A percentile compares a stretch with the other conserved stretches of the same genome.
Conservation (phyloP, 2,888 invertebrate species). For the Antitype chi region DNA sequence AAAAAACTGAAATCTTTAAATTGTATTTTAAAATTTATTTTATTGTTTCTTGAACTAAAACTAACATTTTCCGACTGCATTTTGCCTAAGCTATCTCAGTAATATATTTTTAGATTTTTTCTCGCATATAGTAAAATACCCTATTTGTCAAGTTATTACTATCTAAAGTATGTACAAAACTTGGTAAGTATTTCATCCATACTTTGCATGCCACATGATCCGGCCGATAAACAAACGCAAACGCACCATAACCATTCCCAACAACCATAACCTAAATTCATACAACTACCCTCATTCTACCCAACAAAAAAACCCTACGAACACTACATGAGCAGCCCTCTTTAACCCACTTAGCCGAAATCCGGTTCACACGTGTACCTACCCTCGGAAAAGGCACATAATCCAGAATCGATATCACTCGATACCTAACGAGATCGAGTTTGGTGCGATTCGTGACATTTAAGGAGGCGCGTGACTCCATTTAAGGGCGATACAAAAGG, state of each 20-base stretch:
- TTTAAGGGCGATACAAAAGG: conserved; percentile 79
- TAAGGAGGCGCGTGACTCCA: conserved; percentile 84
- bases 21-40: too few species aligned
- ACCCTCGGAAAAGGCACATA: conserved; percentile 65
- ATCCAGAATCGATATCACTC: conserved; percentile 78
- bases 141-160: neutral
- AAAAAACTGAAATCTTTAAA: too few species aligned
- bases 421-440: conserved; percentile 79
- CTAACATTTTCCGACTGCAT: too few species aligned
- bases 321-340: conserved; percentile 47
- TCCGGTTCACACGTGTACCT: conserved; percentile 68
- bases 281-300: conserved; percentile 31
- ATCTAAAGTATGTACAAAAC: neutral
- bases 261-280: conserved; percentile 34
- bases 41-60: too few species aligned
- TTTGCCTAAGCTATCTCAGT: too few species aligned
- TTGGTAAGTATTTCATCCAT: neutral
- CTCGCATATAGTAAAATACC: too few species aligned
- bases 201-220: neutral
- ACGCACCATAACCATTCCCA: conserved; percentile 26
- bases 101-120: too few species aligned
- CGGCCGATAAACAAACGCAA: neutral
- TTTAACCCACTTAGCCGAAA: conserved; percentile 69
- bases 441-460: conserved; percentile 81
- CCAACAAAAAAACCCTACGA: conserved; percentile 33